Percentiles rank a stretch among this genome's conserved stretches.
These are phyloP conservation scores for Microplitis demolitor DNA, from an alignment of 1,140 invertebrate genomes.

Conservation along the genomic window DNA sequence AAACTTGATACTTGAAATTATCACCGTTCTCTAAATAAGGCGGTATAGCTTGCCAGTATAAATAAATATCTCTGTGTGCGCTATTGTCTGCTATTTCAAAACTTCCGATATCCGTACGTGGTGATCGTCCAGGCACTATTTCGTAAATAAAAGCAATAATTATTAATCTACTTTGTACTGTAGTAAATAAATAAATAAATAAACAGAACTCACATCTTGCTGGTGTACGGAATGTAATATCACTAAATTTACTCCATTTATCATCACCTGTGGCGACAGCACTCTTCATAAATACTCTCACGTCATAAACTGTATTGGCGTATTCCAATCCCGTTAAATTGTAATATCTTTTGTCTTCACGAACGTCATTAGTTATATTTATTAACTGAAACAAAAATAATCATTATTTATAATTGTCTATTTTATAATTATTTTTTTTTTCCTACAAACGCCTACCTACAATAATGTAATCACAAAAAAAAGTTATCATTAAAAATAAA, in stretches of 20 bases:
- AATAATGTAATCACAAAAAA: background rate
- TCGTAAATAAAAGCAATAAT: background rate
- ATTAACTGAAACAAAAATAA: conserved; percentile 42
- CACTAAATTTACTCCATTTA: conserved; percentile 70
- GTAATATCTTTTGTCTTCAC: conserved; percentile 49
- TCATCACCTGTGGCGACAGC: conserved; percentile 59
- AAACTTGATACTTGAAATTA: conserved; percentile 59
- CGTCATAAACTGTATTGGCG: conserved; percentile 71
- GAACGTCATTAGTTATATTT: conserved; percentile 44
- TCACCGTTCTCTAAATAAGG: conserved; percentile 66
- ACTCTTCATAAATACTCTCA: conserved; percentile 68
- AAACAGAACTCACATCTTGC: conserved; percentile 60
- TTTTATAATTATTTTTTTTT: background rate
- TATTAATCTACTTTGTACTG: background rate
- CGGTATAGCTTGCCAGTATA: conserved; percentile 74
- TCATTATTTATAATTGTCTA: background rate
- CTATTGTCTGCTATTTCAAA: conserved; percentile 65
- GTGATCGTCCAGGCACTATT: conserved; percentile 64
- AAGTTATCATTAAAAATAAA: too few species aligned
- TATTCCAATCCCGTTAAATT: conserved; percentile 67
- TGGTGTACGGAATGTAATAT: conserved; percentile 64
- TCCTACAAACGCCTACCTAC: background rate
- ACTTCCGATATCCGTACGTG: conserved; percentile 68
- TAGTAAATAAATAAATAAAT: background rate
- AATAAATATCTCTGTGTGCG: conserved; percentile 63